Base-by-base conservation (phyloP, 1,140 invertebrate genomes). In the Drosophila nannoptera region DNA sequence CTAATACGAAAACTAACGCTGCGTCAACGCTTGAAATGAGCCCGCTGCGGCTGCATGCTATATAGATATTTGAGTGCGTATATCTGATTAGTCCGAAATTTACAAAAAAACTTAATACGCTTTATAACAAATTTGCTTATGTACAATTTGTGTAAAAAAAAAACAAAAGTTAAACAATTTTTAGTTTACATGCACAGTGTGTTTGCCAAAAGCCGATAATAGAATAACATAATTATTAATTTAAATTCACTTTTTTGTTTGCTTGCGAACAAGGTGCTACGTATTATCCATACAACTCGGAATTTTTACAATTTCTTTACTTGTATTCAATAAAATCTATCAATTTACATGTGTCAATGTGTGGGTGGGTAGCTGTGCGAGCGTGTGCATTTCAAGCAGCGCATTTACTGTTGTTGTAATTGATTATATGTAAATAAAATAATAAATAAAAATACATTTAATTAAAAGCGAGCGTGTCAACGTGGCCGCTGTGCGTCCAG, bases 271-370 rank as follows among this genome's bases (percentile, higher is more conserved):
- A 22, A 22, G 22, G 22, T 3, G 22, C 22, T 22, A 22, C 3
- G 22, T 2, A 22, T 22, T 22, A 22, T 22, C 22, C 22, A 22
- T 84, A 83, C 69, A 83, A 82, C 71, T 55, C 58, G 62, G 62
- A 72, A 74, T 82, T 75, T 83, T 59, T 83, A 83, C 80, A 82
- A 73, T 59, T 31, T 68, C 38, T 62, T 46, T 50, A 16, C 40
- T 11, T 62, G 46, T 55, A 55, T 56, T 31, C 16, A 49, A 38
- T 77, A 74, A 60, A 73, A 64, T 36, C 12, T 64, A 14, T 29
- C 68, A 84, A 84, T 83, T 83, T 83, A 83, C 80, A 83, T 75
- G 65, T 83, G 64, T 82, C 54, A 80, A 40, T 52, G 38, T 35
- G 40, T 49, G 46, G 43, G 14, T 36, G 49, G 22, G 29, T 36